Conservation (phyloP, 2,113 vertebrate species). For the Eubucco bourcierii region DNA sequence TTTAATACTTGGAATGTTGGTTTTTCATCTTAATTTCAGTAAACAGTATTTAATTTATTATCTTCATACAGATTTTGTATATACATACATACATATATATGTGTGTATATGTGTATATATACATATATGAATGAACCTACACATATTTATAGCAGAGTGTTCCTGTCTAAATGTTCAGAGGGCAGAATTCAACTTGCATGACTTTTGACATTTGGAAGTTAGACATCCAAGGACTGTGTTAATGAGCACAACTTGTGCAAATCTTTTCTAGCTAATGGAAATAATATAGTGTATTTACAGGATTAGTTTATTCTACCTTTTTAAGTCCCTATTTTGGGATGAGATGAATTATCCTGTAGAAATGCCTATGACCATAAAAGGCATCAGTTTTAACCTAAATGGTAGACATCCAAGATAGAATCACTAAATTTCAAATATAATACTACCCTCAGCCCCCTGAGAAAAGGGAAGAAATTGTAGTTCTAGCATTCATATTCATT, state of each 20-base stretch:
- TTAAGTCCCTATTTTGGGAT: background rate
- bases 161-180: background rate
- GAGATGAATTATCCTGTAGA: background rate
- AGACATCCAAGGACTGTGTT: background rate
- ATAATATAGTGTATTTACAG: background rate
- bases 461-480: background rate
- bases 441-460: fast-evolving
- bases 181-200: background rate
- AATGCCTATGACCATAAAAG: background rate
- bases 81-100: background rate
- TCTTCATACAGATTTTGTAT: background rate
- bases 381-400: background rate
- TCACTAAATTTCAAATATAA: background rate
- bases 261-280: background rate
- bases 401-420: background rate
- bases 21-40: background rate
- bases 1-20: background rate
- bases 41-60: background rate
- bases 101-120: background rate
- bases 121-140: background rate
- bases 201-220: background rate
- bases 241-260: background rate
- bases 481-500: background rate
- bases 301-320: background rate
- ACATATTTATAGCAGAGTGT: background rate